phyloP scores from a whole-genome alignment of 2,797 vertebrate species.

The Danio albolineatus region DNA sequence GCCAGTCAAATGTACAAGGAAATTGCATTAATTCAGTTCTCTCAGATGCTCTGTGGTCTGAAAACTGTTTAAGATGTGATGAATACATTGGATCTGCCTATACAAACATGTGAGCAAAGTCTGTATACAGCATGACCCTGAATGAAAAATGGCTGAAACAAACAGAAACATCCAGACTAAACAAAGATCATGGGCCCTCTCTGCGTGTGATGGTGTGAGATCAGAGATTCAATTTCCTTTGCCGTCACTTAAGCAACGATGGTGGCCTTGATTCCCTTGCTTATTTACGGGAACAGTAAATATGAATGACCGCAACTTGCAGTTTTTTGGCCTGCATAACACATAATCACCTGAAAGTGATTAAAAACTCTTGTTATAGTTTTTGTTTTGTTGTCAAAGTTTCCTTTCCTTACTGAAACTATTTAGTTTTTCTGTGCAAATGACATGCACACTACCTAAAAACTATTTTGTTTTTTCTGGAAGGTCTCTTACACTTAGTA shows the following conservation, averaged over 20 bases:
- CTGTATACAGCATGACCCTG: constrained; percentile 6
- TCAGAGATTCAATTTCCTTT: constrained; percentile 1
- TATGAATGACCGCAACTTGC: constrained; percentile 9
- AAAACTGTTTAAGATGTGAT: constrained; percentile 24
- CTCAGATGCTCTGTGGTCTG: neutral
- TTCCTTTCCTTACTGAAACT: neutral
- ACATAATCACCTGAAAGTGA: constrained; percentile 9
- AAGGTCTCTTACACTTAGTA: neutral
- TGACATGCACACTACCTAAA: neutral
- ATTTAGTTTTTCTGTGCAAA: neutral
- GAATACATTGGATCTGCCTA: neutral
- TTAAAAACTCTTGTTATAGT: neutral
- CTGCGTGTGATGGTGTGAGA: neutral
- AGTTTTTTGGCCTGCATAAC: neutral
- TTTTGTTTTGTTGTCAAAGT: neutral
- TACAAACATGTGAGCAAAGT: constrained; percentile 22
- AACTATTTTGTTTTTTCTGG: too few species aligned
- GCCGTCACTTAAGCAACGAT: neutral
- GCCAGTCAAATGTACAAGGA: neutral
- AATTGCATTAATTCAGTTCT: neutral
- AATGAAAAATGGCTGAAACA: constrained; percentile 25
- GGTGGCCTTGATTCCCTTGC: constrained; percentile 9
- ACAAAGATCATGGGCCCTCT: constrained; percentile 11
- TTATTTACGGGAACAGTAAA: constrained; percentile 10
- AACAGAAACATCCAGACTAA: constrained; percentile 28